Conservation (phyloP, 2,888 invertebrate species). For the Pristionchus entomophagus region DNA sequence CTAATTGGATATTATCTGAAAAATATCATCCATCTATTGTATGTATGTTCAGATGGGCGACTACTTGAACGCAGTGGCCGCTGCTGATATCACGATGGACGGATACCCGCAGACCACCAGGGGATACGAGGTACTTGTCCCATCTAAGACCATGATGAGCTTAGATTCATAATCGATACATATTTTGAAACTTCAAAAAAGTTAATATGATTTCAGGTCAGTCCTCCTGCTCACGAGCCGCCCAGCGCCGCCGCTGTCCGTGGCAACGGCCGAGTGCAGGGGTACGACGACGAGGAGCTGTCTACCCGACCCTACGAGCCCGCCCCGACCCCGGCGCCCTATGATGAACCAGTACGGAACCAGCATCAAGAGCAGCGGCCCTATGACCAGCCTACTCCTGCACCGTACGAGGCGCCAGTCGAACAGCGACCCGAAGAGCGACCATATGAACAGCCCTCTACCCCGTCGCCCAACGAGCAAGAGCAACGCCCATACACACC, state of each 20-base stretch:
- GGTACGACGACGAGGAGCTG: slow-evolving; percentile 14
- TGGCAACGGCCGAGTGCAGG: background rate
- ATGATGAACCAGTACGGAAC: background rate
- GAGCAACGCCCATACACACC: too few species aligned
- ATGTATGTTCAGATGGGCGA: background rate
- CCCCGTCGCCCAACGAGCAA: too few species aligned
- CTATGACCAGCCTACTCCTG: background rate
- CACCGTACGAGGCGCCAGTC: background rate
- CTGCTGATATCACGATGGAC: background rate
- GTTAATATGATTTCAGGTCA: background rate
- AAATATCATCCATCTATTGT: too few species aligned
- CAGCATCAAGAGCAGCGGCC: background rate
- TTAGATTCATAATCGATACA: background rate
- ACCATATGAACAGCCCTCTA: background rate
- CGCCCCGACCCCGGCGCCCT: background rate
- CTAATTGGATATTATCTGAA: too few species aligned
- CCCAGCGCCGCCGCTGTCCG: background rate
- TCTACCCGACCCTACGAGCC: background rate
- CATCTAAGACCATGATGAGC: too few species aligned
- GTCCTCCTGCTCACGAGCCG: slow-evolving; percentile 6
- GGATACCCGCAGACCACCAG: background rate
- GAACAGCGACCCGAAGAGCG: background rate
- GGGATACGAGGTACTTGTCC: slow-evolving; percentile 12
- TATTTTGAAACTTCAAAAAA: background rate
- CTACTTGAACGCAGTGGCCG: background rate